A percentile compares a stretch with the other conserved stretches of the same genome.
Conservation (phyloP, 1,140 invertebrate species). For the Heliconius eleuchia region DNA sequence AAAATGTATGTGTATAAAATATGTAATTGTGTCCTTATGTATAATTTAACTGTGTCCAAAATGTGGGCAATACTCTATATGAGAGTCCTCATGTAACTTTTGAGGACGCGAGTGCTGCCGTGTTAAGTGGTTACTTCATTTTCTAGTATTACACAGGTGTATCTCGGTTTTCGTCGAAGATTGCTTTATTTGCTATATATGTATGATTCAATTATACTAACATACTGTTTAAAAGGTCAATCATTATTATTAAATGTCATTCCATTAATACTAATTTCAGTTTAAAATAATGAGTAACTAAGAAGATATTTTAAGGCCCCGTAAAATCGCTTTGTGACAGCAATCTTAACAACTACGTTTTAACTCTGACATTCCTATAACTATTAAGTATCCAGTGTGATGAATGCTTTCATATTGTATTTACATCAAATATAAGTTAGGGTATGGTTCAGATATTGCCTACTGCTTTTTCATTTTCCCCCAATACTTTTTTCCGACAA, state of each 20-base stretch:
- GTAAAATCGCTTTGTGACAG: not conserved
- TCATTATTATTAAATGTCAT: not conserved
- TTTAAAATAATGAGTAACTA: constrained; percentile 13
- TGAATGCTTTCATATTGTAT: not conserved
- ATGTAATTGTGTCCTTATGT: no score
- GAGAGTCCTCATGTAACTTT: no score
- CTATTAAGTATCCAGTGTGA: not conserved
- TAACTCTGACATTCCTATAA: not conserved
- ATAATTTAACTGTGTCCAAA: no score
- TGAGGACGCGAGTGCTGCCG: no score
- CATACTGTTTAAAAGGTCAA: not conserved
- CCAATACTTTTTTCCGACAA: not conserved
- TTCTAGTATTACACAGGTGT: no score
- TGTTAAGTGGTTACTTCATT: no score
- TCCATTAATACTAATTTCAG: constrained; percentile 2
- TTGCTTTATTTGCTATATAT: no score
- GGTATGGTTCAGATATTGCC: not conserved
- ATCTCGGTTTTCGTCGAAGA: no score
- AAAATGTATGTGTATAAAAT: no score
- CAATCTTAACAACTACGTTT: not conserved
- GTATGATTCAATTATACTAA: not conserved
- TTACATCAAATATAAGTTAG: not conserved
- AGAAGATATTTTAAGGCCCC: not conserved
- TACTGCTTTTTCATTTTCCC: not conserved
- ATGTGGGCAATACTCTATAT: no score